phyloP scores from a whole-genome alignment of 2,113 vertebrate species.

The Vulpes ferrilata region DNA sequence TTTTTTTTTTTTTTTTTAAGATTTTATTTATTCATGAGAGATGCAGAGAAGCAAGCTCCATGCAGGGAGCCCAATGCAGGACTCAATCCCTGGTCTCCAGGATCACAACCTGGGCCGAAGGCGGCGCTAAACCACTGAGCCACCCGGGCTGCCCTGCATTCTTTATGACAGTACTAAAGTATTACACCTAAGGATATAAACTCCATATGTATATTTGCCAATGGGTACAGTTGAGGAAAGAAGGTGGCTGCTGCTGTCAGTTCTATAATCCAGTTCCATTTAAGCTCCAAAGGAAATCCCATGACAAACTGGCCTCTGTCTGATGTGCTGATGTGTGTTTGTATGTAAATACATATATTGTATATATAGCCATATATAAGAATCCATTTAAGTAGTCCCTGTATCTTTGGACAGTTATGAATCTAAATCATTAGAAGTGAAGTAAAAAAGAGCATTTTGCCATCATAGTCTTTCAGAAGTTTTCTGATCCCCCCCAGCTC shows the following conservation, averaged over 20 bases:
- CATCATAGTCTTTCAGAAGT: not conserved
- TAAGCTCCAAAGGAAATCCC: not conserved
- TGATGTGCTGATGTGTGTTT: not conserved
- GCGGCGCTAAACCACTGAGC: too few relatives aligned
- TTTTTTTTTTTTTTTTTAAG: too few relatives aligned
- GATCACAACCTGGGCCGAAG: too few relatives aligned
- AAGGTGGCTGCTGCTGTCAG: not conserved
- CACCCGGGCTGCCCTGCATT: too few relatives aligned
- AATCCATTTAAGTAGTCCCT: not conserved
- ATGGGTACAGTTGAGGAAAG: not conserved
- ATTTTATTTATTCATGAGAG: too few relatives aligned
- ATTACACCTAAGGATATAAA: not conserved
- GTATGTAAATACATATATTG: not conserved
- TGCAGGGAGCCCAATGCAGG: too few relatives aligned
- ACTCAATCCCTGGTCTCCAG: too few relatives aligned
- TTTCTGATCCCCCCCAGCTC: too few relatives aligned
- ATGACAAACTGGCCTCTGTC: constrained; percentile 35
- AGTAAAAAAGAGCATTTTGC: not conserved
- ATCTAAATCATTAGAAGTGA: not conserved
- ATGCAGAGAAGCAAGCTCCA: too few relatives aligned
- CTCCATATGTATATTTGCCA: not conserved
- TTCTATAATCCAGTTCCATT: not conserved
- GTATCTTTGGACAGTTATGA: not conserved
- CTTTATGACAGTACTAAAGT: not conserved
- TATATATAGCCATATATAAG: not conserved